phyloP scores from a whole-genome alignment of 2,113 vertebrate species.

The Sinocyclocheilus anshuiensis region DNA sequence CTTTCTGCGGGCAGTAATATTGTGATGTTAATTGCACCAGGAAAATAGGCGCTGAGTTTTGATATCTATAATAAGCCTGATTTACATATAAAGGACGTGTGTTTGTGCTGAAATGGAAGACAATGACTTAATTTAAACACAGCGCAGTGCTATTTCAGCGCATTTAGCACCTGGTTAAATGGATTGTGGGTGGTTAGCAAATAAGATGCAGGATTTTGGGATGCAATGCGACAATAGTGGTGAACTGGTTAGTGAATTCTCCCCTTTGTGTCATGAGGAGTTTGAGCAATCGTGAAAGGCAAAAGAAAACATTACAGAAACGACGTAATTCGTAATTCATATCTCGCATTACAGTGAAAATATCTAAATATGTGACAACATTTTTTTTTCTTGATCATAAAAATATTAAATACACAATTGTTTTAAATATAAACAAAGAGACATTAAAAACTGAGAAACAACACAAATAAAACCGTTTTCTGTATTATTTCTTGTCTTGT shows the following conservation, averaged over 20 bases:
- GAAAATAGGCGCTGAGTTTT: neutral
- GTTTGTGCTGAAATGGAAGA: neutral
- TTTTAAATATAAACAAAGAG: neutral
- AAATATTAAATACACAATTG: neutral
- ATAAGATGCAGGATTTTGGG: neutral
- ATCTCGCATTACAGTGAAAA: neutral
- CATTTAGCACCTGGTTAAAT: neutral
- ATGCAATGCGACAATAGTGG: neutral
- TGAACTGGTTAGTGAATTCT: neutral
- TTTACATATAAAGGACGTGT: constrained; percentile 11
- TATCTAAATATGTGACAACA: neutral
- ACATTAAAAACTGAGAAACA: neutral
- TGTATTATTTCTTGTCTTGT: neutral
- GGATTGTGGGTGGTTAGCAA: neutral
- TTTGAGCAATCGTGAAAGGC: neutral
- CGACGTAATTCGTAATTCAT: neutral
- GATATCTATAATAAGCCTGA: constrained; percentile 18
- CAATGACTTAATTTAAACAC: neutral
- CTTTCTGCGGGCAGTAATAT: neutral
- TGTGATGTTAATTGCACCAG: neutral
- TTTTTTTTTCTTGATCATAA: neutral
- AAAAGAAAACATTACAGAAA: neutral
- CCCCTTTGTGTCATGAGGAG: neutral
- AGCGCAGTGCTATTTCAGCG: neutral
- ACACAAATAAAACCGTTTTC: neutral